Conservation (phyloP, 2,113 vertebrate species). For the Monopterus albus region DNA sequence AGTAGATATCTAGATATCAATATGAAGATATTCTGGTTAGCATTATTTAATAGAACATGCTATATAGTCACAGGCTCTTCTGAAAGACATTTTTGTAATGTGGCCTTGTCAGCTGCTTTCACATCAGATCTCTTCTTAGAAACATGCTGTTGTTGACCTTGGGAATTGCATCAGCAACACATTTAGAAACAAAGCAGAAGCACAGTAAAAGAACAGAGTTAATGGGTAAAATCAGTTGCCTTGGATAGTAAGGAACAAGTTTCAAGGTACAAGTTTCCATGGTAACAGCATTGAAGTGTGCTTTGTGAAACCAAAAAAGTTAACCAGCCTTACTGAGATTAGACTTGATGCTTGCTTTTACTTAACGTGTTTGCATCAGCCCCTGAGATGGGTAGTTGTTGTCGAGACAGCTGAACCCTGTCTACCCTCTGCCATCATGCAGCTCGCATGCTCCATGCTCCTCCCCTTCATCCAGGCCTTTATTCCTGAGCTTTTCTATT, state of each 20-base stretch:
- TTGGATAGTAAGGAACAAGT: constrained; percentile 14
- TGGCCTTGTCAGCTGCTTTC: neutral
- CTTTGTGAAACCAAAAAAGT: constrained; percentile 13
- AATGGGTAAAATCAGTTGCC: constrained; percentile 40
- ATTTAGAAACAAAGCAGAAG: constrained; percentile 3
- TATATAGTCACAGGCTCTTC: neutral
- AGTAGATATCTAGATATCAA: neutral
- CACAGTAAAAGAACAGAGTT: neutral
- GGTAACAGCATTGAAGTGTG: constrained; percentile 30
- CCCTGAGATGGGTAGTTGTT: constrained; percentile 13
- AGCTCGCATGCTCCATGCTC: constrained; percentile 12
- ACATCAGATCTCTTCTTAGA: constrained; percentile 8
- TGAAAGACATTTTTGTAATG: neutral
- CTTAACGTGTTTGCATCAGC: constrained; percentile 7
- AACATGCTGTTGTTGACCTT: constrained; percentile 3
- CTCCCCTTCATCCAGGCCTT: constrained; percentile 43
- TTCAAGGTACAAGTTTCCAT: constrained; percentile 35
- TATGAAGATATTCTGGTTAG: neutral
- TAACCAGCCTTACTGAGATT: neutral
- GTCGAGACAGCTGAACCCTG: constrained; percentile 37
- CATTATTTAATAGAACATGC: neutral
- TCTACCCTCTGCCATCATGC: constrained; percentile 15
- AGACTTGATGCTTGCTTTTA: constrained; percentile 9
- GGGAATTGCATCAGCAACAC: neutral
- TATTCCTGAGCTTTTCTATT: constrained; percentile 70